Base-by-base conservation (phyloP, 2,113 vertebrate species). In the Ovibos moschatus region DNA sequence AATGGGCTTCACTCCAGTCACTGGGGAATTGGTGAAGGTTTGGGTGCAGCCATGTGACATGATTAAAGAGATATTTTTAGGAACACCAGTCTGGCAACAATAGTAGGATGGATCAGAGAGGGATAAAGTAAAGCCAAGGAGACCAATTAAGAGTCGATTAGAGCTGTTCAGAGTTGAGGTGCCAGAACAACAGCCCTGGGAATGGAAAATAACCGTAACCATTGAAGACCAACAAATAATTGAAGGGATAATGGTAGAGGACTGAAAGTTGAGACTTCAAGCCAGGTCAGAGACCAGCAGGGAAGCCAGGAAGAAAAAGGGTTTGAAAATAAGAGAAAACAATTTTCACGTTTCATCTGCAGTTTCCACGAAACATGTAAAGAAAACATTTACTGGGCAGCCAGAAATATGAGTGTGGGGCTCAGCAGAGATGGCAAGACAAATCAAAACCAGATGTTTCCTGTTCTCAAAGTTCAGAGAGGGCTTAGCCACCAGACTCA, bases 41-140 rank as follows among this genome's bases (percentile, higher is more conserved):
- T 76, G 36, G 79, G 47, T 81, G 30, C 84, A 94, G 74, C 47
- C 51, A 85, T 8, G 43, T 62, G 57, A 67, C 15, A 16, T 45
- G 67, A 95, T 86, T 64, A 67, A 89, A 57, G 33, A 23, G 57
- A 25, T 94, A 87, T 95, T 97, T 81, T 97, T 88, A 53, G 74
- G 87, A 97, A 92, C 12, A 87, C 25, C 23, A 43, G 11, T 58
- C 90, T 95, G 25, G 43, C 58, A 60, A 78, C 28, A 91, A 21
- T 55, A 87, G 67, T 45, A 91, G n/a, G 67, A 60, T 64, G 30
- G 40, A 78, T n/a, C 30, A 15, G 14, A 57, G 53, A 57, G 58
- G 40, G 40, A 85, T 50, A 82, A 92, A 85, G 91, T 21, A 64
- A 33, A 86, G 51, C 60, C 30, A 79, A 57, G 30, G 58, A 96